Base-by-base conservation (phyloP, 2,113 vertebrate genomes). In the Irena cyanogastra region DNA sequence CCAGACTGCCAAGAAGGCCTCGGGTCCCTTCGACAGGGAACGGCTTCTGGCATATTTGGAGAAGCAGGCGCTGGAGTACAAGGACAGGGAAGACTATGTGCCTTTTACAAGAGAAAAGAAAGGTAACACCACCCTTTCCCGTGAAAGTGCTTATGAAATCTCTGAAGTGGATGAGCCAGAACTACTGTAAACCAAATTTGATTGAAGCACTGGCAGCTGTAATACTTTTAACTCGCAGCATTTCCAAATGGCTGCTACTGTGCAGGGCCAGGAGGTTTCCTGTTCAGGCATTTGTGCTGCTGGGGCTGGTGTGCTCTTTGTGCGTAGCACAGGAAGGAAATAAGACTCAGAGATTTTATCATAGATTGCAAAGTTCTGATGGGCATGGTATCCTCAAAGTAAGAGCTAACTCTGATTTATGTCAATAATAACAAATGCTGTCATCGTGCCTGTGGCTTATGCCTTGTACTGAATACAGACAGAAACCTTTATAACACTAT, bases 21-120 rank as follows among this genome's bases (percentile, higher is more conserved):
- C 99, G 0, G 99, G 99, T 6, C 87, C 98, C 3, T 99, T 98
- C 23, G 90, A 99, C 96, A 97, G 99, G 71, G 99, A 99, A 0
- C 72, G 97, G 23, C 98, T 99, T 42, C 98, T 99, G 54, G 98
- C 98, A 0, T 99, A 98, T 70, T 95, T 99, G 95, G 99, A 99
- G 97, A 99, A 99, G 94, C 98, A 99, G 95, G 99, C 99, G 4
- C 96, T 99, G 89, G 99, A 99, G 37, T 96, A 99, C 85, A 99
- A 99, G 87, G 99, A 99, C 98, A 97, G 98, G 87, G 99, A 99
- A 3, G 99, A 99, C 92, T 83, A 98, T 14, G 98, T 99, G 64
- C 98, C 99, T 86, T 99, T 98, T 92, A 99, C 99, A 6, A 99
- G 99, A 42, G 99, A 99, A 97, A 99, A 96, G 95, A 99, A 99